phyloP scores from a whole-genome alignment of 2,113 vertebrate genomes.

The Mohoua ochrocephala region DNA sequence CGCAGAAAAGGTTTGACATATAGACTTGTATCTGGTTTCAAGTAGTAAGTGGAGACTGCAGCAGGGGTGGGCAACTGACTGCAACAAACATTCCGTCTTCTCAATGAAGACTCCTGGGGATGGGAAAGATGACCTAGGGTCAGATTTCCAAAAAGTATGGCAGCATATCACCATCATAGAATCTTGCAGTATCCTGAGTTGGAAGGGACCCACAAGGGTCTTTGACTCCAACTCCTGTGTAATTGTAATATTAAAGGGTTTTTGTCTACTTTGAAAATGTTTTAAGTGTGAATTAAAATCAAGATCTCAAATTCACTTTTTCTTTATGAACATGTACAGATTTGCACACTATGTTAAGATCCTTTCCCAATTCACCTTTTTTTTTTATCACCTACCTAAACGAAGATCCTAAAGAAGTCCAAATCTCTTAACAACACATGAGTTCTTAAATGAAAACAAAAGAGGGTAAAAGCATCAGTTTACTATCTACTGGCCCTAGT shows the following conservation, averaged over 20 bases:
- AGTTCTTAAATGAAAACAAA: not conserved
- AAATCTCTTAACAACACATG: not conserved
- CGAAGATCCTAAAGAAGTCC: not conserved
- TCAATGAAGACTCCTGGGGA: not conserved
- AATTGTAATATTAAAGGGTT: not conserved
- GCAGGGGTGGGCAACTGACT: not conserved
- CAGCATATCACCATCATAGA: not conserved
- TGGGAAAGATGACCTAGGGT: not conserved
- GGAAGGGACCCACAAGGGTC: not conserved
- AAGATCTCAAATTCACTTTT: not conserved
- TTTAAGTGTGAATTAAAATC: not conserved
- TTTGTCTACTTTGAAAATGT: not conserved
- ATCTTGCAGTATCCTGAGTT: not conserved
- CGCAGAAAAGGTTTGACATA: not conserved
- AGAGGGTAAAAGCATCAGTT: not conserved
- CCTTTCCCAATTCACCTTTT: not conserved
- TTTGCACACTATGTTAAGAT: not conserved
- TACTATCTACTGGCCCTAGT: not conserved
- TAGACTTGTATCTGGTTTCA: not conserved
- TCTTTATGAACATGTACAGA: not conserved
- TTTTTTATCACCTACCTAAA: not conserved
- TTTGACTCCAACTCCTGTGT: not conserved
- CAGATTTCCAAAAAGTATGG: not conserved
- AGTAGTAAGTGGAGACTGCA: not conserved
- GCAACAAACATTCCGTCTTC: not conserved